Base-by-base conservation (phyloP, 1,140 invertebrate species). In the Drosophila sturtevanti region DNA sequence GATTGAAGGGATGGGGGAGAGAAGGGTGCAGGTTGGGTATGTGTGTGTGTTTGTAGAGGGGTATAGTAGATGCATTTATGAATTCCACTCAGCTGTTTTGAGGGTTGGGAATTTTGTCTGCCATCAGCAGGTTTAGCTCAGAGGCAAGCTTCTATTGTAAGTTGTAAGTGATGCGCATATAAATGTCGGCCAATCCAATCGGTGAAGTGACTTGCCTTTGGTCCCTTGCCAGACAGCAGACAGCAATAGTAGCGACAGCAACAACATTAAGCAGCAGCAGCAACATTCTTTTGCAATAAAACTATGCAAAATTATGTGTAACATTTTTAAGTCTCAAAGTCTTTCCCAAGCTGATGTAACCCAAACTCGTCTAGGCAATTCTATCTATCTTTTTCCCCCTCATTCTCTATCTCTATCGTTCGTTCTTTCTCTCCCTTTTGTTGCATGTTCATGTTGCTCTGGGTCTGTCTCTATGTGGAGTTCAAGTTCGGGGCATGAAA, bases 221-320 rank as follows among this genome's bases (percentile, higher is more conserved):
- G 70, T 75, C 68, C 27, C 35, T 54, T 27, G 68, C 56, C 58
- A 61, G 51, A 63, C 62, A 63, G 58, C 67, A 44, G 71, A 52
- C 60, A 58, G 55, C 5, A 41, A 35, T 44, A 63, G 24, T 31
- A 41, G 16, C 31, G 34, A 18, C 21, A 54, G 27, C 22, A 31
- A 16, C 52, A 31, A 31, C 52, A 31, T 31, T 27, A 55, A 31
- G 22, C 27, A 56, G 54, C 27, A 56, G 54, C 54, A 56, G 54
- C 22, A 56, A 54, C 63, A 79, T 79, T 78, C 72, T 76, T 89
- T 54, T 68, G 68, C 69, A 87, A 87, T 89, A 87, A 87, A 87
- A 87, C 84, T 87, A 87, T 87, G 84, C 84, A 87, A 87, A 87
- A 79, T 87, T 87, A 87, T 87, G 82, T 87, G 76, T 79, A 79